A percentile compares a stretch with the other conserved stretches of the same genome.
Conservation (phyloP, 2,888 invertebrate genomes). For the Apoda limacodes region DNA sequence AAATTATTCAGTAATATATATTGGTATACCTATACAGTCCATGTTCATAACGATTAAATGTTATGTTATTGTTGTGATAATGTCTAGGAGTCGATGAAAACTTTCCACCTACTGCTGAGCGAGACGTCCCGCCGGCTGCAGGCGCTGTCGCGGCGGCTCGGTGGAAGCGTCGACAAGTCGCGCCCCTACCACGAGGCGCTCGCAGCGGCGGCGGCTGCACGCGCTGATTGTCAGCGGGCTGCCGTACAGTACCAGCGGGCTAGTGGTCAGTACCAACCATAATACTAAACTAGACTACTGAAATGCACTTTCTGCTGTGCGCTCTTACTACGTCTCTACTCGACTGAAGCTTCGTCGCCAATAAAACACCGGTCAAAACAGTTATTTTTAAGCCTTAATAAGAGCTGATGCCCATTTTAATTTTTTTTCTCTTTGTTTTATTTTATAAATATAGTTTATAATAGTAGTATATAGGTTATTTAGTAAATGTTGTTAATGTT, state of each 20-base stretch:
- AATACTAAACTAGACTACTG: too few relatives aligned
- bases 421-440: too few relatives aligned
- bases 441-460: too few relatives aligned
- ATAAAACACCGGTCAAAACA: too few relatives aligned
- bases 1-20: not conserved
- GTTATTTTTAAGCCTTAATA: too few relatives aligned
- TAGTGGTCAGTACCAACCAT: constrained; percentile 81
- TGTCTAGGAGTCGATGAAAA: constrained; percentile 89
- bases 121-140: constrained; percentile 88
- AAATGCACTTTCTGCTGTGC: too few relatives aligned
- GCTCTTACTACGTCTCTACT: too few relatives aligned
- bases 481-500: too few relatives aligned
- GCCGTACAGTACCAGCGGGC: constrained; percentile 92
- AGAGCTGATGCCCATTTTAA: too few relatives aligned
- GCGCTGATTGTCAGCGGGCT: constrained; percentile 88
- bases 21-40: too few relatives aligned
- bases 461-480: too few relatives aligned
- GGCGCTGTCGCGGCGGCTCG: constrained; percentile 82
- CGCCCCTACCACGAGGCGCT: constrained; percentile 91
- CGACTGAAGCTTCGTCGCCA: too few relatives aligned
- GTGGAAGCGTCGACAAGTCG: constrained; percentile 88
- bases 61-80: constrained; percentile 1
- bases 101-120: constrained; percentile 87
- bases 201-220: constrained; percentile 80
- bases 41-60: constrained; percentile 1